Evolutionary conservation across 2,113 vertebrate genomes (phyloP).

Genomic region (Struthidea cinerea): DNA sequence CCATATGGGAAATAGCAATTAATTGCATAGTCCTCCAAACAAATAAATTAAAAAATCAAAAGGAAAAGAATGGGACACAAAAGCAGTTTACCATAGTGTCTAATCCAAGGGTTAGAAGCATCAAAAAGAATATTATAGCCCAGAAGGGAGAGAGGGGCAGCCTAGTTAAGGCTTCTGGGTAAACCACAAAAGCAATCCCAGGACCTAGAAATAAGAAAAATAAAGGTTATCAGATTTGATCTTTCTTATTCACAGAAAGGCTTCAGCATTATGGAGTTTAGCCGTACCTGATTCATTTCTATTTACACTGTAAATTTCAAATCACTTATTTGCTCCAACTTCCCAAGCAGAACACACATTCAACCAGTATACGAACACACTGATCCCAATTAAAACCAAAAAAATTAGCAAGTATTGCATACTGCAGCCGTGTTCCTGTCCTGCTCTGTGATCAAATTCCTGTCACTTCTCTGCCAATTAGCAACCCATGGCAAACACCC

Average conservation of each 20-base stretch:
- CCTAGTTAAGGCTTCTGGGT: slow-evolving; percentile 95
- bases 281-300: not conserved
- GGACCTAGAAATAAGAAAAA: slow-evolving; percentile 78
- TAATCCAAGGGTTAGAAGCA: slow-evolving; percentile 95
- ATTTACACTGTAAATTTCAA: not conserved
- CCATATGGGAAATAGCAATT: not conserved
- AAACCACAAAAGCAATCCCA: slow-evolving; percentile 97
- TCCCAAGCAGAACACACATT: not conserved
- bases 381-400: not conserved
- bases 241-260: not conserved
- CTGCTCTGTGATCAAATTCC: not conserved
- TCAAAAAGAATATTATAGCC: slow-evolving; percentile 99
- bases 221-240: not conserved
- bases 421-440: not conserved
- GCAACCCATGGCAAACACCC: not conserved
- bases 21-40: not conserved
- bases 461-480: not conserved
- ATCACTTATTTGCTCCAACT: not conserved
- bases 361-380: too few species aligned
- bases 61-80: not conserved
- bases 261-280: not conserved
- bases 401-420: not conserved
- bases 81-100: slow-evolving; percentile 91
- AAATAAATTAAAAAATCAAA: not conserved
- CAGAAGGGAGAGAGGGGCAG: slow-evolving; percentile 96